Evolutionary conservation across 1,140 invertebrate species (phyloP).

Genomic region (Aphelinus certus): DNA sequence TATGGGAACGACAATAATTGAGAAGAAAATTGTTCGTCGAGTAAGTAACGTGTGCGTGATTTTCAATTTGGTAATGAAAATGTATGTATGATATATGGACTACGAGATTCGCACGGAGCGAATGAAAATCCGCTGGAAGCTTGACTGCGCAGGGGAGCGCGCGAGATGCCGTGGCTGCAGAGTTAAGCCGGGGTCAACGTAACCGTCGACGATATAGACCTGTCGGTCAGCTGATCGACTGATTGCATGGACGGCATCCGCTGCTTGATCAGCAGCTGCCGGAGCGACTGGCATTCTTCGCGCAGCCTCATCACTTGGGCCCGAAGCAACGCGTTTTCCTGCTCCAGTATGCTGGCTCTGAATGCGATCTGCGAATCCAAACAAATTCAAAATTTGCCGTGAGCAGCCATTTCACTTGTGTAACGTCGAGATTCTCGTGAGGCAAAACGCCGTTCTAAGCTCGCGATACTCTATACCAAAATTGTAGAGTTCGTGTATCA

Average conservation of each 20-base stretch:
- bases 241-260: slow-evolving; percentile 27
- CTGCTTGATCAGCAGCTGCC: slow-evolving; percentile 69
- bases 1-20: no score
- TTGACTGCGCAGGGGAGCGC: slow-evolving; percentile 6
- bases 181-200: slow-evolving; percentile 7
- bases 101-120: neutral
- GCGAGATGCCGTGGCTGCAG: neutral
- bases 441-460: no score
- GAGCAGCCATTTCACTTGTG: no score
- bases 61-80: no score
- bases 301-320: slow-evolving; percentile 81
- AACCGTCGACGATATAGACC: slow-evolving; percentile 4
- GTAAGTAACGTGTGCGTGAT: no score
- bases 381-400: no score
- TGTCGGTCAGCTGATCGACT: slow-evolving; percentile 8
- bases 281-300: slow-evolving; percentile 80
- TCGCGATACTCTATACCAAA: no score
- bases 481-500: no score
- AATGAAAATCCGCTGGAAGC: neutral
- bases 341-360: slow-evolving; percentile 81
- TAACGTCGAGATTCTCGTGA: no score
- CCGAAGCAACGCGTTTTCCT: slow-evolving; percentile 85
- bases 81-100: no score
- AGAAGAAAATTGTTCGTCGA: no score
- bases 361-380: slow-evolving; percentile 73